Conservation (phyloP, 2,113 vertebrate species). For the Plectropomus leopardus region DNA sequence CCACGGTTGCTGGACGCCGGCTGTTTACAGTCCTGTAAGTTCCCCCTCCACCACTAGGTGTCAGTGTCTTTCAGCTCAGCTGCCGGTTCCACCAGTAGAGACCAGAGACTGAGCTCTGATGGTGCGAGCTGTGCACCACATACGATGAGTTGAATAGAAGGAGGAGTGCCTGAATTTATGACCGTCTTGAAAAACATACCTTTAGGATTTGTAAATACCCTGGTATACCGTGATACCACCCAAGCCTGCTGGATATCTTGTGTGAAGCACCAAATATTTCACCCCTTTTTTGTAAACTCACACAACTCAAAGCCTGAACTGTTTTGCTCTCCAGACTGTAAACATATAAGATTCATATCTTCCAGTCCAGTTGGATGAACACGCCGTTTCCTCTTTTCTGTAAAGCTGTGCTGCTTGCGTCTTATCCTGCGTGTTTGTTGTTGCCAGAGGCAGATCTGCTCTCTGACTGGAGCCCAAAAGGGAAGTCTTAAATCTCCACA, state of each 20-base stretch:
- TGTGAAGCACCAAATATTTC: conserved; percentile 7
- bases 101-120: too few species aligned
- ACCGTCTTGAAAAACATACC: too few species aligned
- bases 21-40: too few species aligned
- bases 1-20: too few species aligned
- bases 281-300: conserved; percentile 7
- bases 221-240: too few species aligned
- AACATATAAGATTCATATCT: conserved; percentile 58
- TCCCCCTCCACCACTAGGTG: too few species aligned
- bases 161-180: too few species aligned
- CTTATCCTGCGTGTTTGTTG: conserved; percentile 50
- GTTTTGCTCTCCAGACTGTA: conserved; percentile 27
- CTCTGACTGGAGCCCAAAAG: conserved; percentile 70
- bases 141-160: too few species aligned
- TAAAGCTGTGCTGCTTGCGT: conserved; percentile 40
- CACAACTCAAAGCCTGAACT: conserved; percentile 19
- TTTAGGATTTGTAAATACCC: too few species aligned
- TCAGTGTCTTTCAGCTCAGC: too few species aligned
- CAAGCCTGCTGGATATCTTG: conserved; percentile 23
- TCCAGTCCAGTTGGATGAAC: conserved; percentile 46
- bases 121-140: too few species aligned
- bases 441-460: conserved; percentile 68
- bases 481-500: conserved; percentile 76
- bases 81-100: too few species aligned
- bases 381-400: conserved; percentile 36